These are phyloP conservation scores for Forbesichthys papilliferus DNA, from an alignment of 2,113 vertebrate genomes.

Conservation along the genomic window DNA sequence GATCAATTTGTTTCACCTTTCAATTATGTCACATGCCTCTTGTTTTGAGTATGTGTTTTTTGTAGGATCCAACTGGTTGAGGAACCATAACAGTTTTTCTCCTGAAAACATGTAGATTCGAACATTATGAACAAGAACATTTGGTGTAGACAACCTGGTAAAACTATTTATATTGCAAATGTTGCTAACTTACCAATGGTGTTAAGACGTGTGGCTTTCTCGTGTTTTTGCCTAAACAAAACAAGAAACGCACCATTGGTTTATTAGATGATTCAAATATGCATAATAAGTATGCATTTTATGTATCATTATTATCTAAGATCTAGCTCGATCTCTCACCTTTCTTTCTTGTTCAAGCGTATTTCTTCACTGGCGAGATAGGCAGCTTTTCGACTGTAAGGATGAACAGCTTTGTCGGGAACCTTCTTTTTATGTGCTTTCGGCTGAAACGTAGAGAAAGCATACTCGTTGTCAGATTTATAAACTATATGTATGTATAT, in stretches of 20 bases:
- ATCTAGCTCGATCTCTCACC: constrained; percentile 36
- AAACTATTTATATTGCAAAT: not conserved
- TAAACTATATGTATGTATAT: not conserved
- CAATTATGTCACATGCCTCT: constrained; percentile 87
- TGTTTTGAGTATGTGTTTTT: constrained; percentile 83
- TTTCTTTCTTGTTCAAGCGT: constrained; percentile 86
- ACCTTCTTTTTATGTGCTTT: constrained; percentile 81
- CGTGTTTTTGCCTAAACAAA: constrained; percentile 81
- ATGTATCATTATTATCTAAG: not conserved
- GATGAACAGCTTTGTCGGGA: constrained; percentile 85
- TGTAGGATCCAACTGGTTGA: constrained; percentile 82
- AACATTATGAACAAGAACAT: not conserved
- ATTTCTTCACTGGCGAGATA: constrained; percentile 84
- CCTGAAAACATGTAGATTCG: constrained; percentile 65
- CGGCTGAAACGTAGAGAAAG: constrained; percentile 76
- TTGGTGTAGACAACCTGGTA: not conserved
- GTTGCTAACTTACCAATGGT: constrained; percentile 77
- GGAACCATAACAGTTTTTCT: constrained; percentile 95
- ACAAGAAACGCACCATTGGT: not conserved
- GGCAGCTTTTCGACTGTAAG: constrained; percentile 92
- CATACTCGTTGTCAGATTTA: not conserved
- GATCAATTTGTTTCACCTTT: constrained; percentile 80
- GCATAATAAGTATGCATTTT: not conserved
- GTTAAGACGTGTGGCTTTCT: constrained; percentile 88
- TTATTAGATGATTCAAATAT: not conserved